Evolutionary conservation across 2,888 invertebrate genomes (phyloP), one percentile per base, ranked within the genome.

Genomic region (Agrochola macilenta): DNA sequence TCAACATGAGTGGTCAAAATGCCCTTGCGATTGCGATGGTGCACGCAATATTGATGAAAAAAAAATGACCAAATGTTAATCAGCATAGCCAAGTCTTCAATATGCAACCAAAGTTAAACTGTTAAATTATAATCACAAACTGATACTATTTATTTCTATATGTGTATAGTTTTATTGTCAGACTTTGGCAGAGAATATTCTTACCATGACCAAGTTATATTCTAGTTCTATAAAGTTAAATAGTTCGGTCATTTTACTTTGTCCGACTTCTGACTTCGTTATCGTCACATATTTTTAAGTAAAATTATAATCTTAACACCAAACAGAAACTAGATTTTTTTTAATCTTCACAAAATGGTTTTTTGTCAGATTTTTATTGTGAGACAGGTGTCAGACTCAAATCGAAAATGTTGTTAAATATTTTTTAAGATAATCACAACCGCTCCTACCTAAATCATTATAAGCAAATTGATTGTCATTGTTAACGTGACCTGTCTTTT

Each of bases 131-230:
- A 84, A 78, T 68, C 75, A 82, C 66, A 68, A 78, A 75, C 54
- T 69, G 71, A 84, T 81, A 73, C 52, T 57, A 81, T 69, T 79
- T 69, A 84, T 77, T 74, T 81, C 46, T 74, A 52, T 64, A 66
- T 23, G 54, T 73, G 66, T 82, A 73, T 84, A 81, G 69, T 77
- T 69, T 81, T 74, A 79, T 43, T 79, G 61, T 74, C 64, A 74
- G 65, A 54, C 17, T 72, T 74, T 58, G 60, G 39, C 65, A 73
- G 60, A 78, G 72, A 65, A 77, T 81, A 72, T 81, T 84, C 71
- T 72, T 77, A 78, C 74, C 81, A 77, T 78, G 81, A 83, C 81
- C 78, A 83, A 84, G 49, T 83, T 65, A 70, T 71, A 83, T 70
- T 73, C 72, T 83, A 83, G 65, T 68, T 76, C 58, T 84, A 26